A percentile compares a stretch with the other conserved stretches of the same genome.
Evolutionary conservation across 1,140 invertebrate genomes (phyloP).

Genomic region (Solenopsis fugax): DNA sequence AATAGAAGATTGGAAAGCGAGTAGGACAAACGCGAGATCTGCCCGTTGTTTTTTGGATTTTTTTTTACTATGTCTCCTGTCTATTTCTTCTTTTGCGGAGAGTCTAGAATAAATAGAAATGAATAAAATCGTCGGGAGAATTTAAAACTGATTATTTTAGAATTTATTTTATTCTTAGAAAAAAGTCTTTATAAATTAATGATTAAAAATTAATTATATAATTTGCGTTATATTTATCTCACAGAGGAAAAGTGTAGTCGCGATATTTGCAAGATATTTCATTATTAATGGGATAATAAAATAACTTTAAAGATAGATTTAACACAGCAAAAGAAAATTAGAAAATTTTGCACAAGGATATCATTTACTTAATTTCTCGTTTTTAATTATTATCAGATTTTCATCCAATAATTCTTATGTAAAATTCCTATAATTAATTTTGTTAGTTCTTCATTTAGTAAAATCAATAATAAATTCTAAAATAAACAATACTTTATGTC

Average conservation of each 20-base stretch:
- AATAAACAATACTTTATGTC: neutral
- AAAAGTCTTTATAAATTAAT: neutral
- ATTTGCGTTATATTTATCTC: neutral
- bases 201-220: neutral
- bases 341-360: neutral
- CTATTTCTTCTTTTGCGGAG: conserved; percentile 8
- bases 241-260: neutral
- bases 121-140: neutral
- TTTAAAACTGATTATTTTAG: neutral
- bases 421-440: conserved; percentile 17
- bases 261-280: neutral
- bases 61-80: neutral
- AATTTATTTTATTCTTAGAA: neutral
- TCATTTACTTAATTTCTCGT: conserved; percentile 6
- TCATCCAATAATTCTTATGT: neutral
- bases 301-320: neutral
- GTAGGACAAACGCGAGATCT: conserved; percentile 12
- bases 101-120: neutral
- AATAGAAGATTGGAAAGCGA: conserved; percentile 35
- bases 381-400: neutral
- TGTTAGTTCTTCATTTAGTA: neutral
- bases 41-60: neutral
- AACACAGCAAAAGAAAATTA: neutral
- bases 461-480: neutral
- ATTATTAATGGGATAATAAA: neutral